Evolutionary conservation across 2,113 vertebrate genomes (phyloP), one percentile per base, ranked within the genome.

Genomic region (Canis aureus): DNA sequence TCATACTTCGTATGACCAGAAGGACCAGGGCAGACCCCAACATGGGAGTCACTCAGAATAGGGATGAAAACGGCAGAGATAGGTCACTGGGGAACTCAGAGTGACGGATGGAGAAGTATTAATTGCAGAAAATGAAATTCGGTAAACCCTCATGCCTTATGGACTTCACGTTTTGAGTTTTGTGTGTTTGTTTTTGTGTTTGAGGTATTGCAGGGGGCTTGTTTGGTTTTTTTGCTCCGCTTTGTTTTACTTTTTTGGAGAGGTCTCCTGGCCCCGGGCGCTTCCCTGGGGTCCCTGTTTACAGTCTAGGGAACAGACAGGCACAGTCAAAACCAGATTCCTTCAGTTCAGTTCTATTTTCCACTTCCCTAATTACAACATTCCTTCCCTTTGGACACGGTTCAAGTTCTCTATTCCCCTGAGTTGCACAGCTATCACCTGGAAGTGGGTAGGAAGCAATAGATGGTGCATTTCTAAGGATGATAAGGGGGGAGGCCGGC

Each of bases 351-450:
- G 89, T 96, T 96, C 96, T 89, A 81, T 67, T 95, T 97, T 94
- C 97, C 71, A 97, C 91, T 97, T 97, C 97, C 95, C 85, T 95
- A 96, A 91, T 93, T 60, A 81, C 16, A 38, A 32, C 66, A 43
- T 60, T 62, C 78, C 96, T 97, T 96, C 91, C 95, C 85, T 96
- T 92, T 97, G 95, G 93, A 97, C 76, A 3, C 2, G 0, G 5
- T 66, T 91, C 96, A 97, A 97, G 89, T 97, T 98, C 98, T 94
- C 53, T 95, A 97, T 98, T 91, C 93, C 76, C 91, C 49, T 2
- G 3, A 81, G 32, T 81, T 66, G 78, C 8, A 23, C 0, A 10
- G 15, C 91, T 84, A 78, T 59, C 95, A 97, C 97, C 97, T 97
- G 97, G 95, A 73, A 55, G 89, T 51, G 35, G 93, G 85, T 80